phyloP scores from a whole-genome alignment of 2,797 vertebrate species.

The Pseudomugil gertrudae region DNA sequence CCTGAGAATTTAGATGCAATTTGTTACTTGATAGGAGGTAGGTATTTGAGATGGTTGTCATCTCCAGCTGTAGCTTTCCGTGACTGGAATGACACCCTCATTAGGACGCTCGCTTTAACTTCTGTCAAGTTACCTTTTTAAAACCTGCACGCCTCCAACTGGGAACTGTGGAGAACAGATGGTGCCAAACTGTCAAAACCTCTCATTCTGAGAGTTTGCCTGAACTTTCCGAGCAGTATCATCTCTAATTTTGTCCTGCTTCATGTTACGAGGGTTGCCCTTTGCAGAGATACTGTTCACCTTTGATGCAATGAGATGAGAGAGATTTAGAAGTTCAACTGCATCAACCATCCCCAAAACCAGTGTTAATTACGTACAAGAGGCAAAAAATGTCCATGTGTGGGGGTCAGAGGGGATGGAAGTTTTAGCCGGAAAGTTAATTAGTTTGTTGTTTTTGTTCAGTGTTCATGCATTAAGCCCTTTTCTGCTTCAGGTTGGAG shows the following conservation, averaged over 20 bases:
- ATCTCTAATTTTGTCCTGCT: not conserved
- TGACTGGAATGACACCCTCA: not conserved
- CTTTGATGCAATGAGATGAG: too few species aligned
- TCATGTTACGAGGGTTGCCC: too few species aligned
- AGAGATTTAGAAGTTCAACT: too few species aligned
- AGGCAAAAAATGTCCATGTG: not conserved
- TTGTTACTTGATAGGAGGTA: not conserved
- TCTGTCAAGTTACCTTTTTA: too few species aligned
- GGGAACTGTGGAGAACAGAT: too few species aligned
- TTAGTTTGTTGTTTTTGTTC: not conserved
- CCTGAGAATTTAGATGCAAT: not conserved
- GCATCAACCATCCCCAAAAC: not conserved
- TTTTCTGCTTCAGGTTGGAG: not conserved
- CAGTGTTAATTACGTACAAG: not conserved
- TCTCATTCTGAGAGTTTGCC: too few species aligned
- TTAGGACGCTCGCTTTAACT: not conserved
- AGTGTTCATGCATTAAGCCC: not conserved
- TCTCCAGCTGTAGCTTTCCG: not conserved
- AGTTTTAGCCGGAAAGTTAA: not conserved
- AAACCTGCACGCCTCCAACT: too few species aligned
- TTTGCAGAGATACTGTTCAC: too few species aligned
- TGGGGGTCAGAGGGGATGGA: not conserved
- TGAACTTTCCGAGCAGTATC: too few species aligned
- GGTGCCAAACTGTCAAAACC: too few species aligned
- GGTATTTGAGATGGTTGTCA: not conserved